Evolutionary conservation across 1,140 invertebrate genomes (phyloP), one percentile per base, ranked within the genome.

Genomic region (Rhopalosiphum maidis): DNA sequence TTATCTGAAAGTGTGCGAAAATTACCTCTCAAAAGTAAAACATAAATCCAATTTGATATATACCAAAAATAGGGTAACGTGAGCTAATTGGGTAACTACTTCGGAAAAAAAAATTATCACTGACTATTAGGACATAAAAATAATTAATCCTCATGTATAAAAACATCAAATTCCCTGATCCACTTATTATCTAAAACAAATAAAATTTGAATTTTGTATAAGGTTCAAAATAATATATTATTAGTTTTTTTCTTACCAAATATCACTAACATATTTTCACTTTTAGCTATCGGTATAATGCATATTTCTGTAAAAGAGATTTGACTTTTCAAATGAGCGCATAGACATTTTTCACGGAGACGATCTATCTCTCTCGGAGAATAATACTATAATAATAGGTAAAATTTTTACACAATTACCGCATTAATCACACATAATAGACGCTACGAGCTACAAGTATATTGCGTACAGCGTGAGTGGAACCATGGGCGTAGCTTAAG

Each of bases 401-500:
- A 77, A n/a, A 1, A 77, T 77, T 77, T 60, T n/a, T 77, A n/a
- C 30, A 77, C 60, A 77, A 77, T 77, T 77, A 77, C 30, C 4
- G n/a, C 60, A 77, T 77, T 77, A 77, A 77, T 77, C 60, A 77
- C 15, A 77, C 15, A 77, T 77, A n/a, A 77, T 68, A n/a, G 30
- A n/a, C 30, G 5, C 30, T n/a, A 77, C n/a, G 4, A 77, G 60
- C 60, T 77, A 77, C 60, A 77, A 77, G 60, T 77, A 77, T n/a
- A 46, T n/a, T n/a, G 15, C 60, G 30, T 77, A 15, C 30, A n/a
- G n/a, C n/a, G 5, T 68, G 30, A 68, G 30, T 68, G n/a, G 11
- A 68, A 68, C 60, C 30, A 77, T 77, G 60, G 60, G 60, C 60
- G 60, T 77, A 77, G 60, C 60, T 77, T 77, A 77, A 77, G 60